phyloP scores from a whole-genome alignment of 1,140 invertebrate species.

The Phenacoccus solenopsis region DNA sequence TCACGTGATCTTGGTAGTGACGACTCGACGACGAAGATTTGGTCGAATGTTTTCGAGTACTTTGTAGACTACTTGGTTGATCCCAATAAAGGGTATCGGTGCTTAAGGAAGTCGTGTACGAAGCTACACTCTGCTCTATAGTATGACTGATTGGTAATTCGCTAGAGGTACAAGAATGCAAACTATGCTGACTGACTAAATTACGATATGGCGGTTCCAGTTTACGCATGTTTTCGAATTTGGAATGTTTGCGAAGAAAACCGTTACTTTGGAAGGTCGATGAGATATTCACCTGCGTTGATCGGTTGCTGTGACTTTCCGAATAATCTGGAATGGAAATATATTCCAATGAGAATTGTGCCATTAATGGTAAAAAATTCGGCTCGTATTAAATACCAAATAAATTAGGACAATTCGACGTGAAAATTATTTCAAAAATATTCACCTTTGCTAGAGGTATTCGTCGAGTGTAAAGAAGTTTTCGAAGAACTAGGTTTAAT shows the following conservation, averaged over 20 bases:
- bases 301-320: background rate
- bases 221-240: background rate
- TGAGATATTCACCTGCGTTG: conserved; percentile 13
- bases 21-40: conserved; percentile 25
- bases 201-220: background rate
- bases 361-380: too few relatives aligned
- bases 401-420: background rate
- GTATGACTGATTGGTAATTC: conserved; percentile 35
- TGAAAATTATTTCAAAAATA: background rate
- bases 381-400: conserved; percentile 17
- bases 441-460: conserved; percentile 1
- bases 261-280: background rate
- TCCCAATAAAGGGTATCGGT: conserved; percentile 76
- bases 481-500: conserved; percentile 10
- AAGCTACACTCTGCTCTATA: conserved; percentile 50
- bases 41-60: conserved; percentile 27
- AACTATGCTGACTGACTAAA: conserved; percentile 54
- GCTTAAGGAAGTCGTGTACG: conserved; percentile 67
- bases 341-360: background rate
- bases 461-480: background rate
- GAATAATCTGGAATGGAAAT: background rate
- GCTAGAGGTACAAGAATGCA: conserved; percentile 65
- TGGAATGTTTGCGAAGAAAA: background rate
- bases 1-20: conserved; percentile 41
- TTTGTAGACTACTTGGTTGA: background rate